Base-by-base conservation (phyloP, 2,797 vertebrate genomes). In the Rhinatrema bivittatum region DNA sequence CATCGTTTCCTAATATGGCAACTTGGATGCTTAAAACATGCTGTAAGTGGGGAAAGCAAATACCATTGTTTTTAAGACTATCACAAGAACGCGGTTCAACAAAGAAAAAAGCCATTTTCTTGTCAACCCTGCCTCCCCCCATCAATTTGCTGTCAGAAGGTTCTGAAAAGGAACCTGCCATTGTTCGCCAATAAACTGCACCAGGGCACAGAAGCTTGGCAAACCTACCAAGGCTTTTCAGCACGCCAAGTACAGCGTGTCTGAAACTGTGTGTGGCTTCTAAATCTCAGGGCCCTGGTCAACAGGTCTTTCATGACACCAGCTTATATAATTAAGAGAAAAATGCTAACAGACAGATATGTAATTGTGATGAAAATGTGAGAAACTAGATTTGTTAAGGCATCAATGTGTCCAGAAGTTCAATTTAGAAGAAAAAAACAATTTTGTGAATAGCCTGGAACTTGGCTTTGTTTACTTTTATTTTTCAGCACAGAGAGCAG, bases 141-240 rank as follows among this genome's bases (percentile, higher is more conserved):
- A 56, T 54, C 60, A 56, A 59, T 63, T 55, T 34, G 35, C 50
- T 46, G 53, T 62, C 60, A 57, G 54, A 42, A 70, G 59, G 55
- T 55, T 61, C 50, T 78, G 68, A 75, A 70, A 72, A 63, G 72
- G 52, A 65, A 68, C 72, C 70, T 46, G 62, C 68, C 51, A 62
- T 36, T 61, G 74, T 78, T 75, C 75, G 70, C 76, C 72, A 65
- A 20, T 49, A 57, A 72, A 70, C 69, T 63, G 65, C 65, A 46
- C 4, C 14, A 65, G 55, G 53, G 46, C 50, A 72, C 65, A 74
- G 76, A 76, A 67, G 72, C 64, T 46, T 42, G 30, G 34, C 58
- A 66, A 70, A 60, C 56, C 55, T 56, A 42, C 49, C 42, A 54
- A 56, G 55, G 56, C 52, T 48, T 45, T 9, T 56, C 47, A 56